phyloP scores from a whole-genome alignment of 2,888 invertebrate species.

The Trisateles emortualis region DNA sequence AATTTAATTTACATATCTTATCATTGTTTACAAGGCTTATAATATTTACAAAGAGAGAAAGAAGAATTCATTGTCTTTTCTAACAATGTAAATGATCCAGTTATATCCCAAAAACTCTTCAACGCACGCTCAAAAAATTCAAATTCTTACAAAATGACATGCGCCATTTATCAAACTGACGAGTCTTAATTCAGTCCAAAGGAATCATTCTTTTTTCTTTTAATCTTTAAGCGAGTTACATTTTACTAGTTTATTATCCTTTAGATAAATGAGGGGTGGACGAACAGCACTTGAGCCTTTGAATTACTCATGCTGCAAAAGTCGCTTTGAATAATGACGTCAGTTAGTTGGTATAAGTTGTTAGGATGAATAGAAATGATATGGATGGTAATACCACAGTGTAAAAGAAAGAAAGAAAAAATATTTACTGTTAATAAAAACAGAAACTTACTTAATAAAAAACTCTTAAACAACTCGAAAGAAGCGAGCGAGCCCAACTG shows the following conservation, averaged over 20 bases:
- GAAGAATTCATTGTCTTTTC: not conserved
- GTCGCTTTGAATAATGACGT: too few relatives aligned
- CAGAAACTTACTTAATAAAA: too few relatives aligned
- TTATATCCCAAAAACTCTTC: not conserved
- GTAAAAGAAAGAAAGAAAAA: too few relatives aligned
- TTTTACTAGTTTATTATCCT: conserved; percentile 31
- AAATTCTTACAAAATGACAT: conserved; percentile 6
- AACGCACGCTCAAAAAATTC: not conserved
- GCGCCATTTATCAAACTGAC: conserved; percentile 25
- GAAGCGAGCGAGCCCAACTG: too few relatives aligned
- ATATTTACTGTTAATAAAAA: too few relatives aligned
- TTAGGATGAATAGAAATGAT: not conserved
- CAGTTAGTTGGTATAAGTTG: too few relatives aligned
- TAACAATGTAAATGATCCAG: not conserved
- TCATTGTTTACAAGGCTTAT: too few relatives aligned
- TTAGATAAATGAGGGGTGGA: conserved; percentile 20
- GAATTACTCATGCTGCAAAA: not conserved
- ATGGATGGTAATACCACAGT: too few relatives aligned
- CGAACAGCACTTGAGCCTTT: conserved; percentile 3
- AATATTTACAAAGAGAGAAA: too few relatives aligned
- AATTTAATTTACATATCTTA: too few relatives aligned
- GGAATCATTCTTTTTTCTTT: conserved; percentile 29
- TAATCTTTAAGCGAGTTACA: conserved; percentile 34
- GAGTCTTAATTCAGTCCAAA: conserved; percentile 22
- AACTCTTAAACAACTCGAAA: too few relatives aligned